A percentile compares a stretch with the other conserved stretches of the same genome.
Evolutionary conservation across 2,797 vertebrate species (phyloP).

Genomic region (Orientallactaga sibirica): DNA sequence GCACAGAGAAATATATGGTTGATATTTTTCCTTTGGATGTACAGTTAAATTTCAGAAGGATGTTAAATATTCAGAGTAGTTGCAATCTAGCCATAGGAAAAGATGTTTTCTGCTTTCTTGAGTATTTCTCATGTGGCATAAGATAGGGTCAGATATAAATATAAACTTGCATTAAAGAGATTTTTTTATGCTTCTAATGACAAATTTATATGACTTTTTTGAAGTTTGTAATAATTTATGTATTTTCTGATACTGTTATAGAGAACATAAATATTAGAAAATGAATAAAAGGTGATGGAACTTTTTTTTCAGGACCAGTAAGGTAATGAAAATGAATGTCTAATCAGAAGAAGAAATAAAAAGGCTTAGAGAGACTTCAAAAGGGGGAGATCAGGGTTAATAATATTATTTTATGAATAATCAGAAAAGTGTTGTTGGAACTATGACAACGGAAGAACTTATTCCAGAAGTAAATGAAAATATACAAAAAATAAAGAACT

Average conservation of each 20-base stretch:
- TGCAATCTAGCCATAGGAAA: background rate
- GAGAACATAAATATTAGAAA: conserved; percentile 6
- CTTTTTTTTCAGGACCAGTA: background rate
- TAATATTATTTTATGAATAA: background rate
- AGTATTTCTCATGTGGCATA: conserved; percentile 23
- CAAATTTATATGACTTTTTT: conserved; percentile 33
- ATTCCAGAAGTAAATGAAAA: background rate
- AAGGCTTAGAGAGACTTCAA: background rate
- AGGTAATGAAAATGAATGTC: background rate
- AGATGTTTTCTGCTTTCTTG: background rate
- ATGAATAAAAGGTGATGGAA: background rate
- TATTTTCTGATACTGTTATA: conserved; percentile 4
- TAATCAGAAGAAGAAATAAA: background rate
- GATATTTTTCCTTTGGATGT: background rate
- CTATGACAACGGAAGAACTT: background rate
- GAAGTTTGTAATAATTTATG: conserved; percentile 15
- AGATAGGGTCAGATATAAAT: background rate
- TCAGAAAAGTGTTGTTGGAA: background rate
- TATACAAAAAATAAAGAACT: background rate
- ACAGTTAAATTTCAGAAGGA: background rate
- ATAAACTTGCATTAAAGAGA: background rate
- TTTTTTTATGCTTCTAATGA: background rate
- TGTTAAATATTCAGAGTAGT: background rate
- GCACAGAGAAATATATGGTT: background rate
- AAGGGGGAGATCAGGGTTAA: background rate